These are phyloP conservation scores for Pipistrellus kuhlii DNA, from an alignment of 2,797 vertebrate genomes.

Conservation along the genomic window DNA sequence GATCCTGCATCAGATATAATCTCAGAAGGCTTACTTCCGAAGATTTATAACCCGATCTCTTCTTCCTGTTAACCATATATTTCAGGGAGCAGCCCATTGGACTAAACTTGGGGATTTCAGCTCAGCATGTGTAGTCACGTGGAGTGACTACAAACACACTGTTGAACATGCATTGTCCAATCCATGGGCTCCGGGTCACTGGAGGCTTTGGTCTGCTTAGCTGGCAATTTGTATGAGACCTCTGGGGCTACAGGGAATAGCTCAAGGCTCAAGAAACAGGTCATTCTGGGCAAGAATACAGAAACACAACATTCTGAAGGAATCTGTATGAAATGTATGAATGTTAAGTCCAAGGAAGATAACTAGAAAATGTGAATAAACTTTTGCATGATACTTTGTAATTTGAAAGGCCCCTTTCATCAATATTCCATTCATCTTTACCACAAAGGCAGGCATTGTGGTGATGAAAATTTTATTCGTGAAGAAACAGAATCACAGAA, in stretches of 20 bases:
- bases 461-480: neutral
- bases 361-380: neutral
- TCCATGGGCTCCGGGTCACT: neutral
- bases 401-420: neutral
- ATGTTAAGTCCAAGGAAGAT: neutral
- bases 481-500: neutral
- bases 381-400: neutral
- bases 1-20: slow-evolving; percentile 67
- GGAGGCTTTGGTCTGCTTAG: neutral
- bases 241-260: neutral
- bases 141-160: neutral
- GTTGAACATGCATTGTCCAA: neutral
- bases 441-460: neutral
- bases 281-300: slow-evolving; percentile 8
- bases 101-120: slow-evolving; percentile 13
- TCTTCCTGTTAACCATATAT: slow-evolving; percentile 52
- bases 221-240: neutral
- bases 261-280: neutral
- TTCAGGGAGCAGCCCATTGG: neutral
- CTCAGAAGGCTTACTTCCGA: slow-evolving; percentile 70
- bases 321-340: slow-evolving; percentile 22
- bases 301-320: slow-evolving; percentile 5
- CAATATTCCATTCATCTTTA: neutral
- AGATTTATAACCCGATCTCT: slow-evolving; percentile 75
- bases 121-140: neutral